These are phyloP conservation scores for Mamestra configurata DNA, from an alignment of 1,140 invertebrate genomes.

Conservation along the genomic window DNA sequence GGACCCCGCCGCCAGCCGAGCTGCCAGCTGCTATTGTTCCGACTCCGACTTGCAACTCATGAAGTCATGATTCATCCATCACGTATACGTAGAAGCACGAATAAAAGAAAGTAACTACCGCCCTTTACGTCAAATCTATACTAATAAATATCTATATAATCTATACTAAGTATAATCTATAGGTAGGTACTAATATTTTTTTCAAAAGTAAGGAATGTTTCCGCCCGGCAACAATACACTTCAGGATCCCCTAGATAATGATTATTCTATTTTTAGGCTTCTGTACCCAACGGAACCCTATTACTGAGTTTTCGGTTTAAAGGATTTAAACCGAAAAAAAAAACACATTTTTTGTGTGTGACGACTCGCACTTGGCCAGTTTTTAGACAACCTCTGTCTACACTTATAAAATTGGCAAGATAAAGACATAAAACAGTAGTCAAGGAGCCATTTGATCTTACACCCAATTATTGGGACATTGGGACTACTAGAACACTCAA, in stretches of 20 bases:
- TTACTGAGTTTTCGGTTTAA: no score
- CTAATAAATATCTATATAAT: no score
- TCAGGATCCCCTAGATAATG: conserved; percentile 19
- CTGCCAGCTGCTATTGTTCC: conserved; percentile 36
- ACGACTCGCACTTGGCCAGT: no score
- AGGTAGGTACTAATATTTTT: no score
- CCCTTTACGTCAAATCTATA: not conserved
- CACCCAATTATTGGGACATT: not conserved
- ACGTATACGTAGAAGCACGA: not conserved
- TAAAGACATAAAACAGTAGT: not conserved
- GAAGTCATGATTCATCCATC: no score
- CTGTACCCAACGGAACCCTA: no score
- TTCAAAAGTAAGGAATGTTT: conserved; percentile 28
- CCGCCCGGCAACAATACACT: not conserved
- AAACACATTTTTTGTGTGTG: no score
- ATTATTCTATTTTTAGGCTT: conserved; percentile 10
- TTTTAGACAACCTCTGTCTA: not conserved
- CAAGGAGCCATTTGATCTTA: not conserved
- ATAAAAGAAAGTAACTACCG: not conserved
- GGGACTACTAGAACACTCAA: not conserved
- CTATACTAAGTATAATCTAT: no score
- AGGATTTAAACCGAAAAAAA: no score
- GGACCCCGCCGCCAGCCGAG: not conserved
- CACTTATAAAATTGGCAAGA: not conserved
- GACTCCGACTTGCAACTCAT: not conserved